These are phyloP conservation scores for Mimachlamys varia DNA, from an alignment of 2,888 invertebrate species.

Conservation along the genomic window DNA sequence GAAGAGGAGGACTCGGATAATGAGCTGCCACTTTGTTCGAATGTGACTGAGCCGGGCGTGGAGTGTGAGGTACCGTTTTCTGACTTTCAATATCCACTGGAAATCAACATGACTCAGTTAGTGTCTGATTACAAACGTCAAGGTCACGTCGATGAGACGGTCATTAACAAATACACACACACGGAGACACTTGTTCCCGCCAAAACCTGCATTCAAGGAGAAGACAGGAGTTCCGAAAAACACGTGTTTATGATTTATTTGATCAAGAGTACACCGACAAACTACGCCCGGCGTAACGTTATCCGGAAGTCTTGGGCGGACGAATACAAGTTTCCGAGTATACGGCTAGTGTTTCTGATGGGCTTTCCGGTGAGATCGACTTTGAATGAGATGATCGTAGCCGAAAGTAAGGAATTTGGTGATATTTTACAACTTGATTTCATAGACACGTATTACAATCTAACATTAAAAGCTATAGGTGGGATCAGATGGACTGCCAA, in stretches of 20 bases:
- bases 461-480: conserved; percentile 10
- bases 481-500: background rate
- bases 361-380: background rate
- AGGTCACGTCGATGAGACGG: background rate
- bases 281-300: background rate
- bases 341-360: background rate
- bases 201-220: background rate
- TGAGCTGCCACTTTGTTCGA: background rate
- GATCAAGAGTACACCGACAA: conserved; percentile 3
- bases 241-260: background rate
- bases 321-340: conserved; percentile 12
- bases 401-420: conserved; percentile 1
- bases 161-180: conserved; percentile 4
- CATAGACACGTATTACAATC: background rate
- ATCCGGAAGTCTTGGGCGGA: background rate
- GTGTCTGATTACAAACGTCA: background rate
- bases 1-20: background rate
- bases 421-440: background rate
- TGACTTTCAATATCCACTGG: background rate
- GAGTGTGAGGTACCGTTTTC: background rate
- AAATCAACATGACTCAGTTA: background rate
- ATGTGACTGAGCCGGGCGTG: background rate
- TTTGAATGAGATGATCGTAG: background rate
- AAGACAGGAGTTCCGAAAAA: background rate
- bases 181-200: background rate